phyloP scores from a whole-genome alignment of 1,140 invertebrate genomes.

The Dreissena polymorpha region DNA sequence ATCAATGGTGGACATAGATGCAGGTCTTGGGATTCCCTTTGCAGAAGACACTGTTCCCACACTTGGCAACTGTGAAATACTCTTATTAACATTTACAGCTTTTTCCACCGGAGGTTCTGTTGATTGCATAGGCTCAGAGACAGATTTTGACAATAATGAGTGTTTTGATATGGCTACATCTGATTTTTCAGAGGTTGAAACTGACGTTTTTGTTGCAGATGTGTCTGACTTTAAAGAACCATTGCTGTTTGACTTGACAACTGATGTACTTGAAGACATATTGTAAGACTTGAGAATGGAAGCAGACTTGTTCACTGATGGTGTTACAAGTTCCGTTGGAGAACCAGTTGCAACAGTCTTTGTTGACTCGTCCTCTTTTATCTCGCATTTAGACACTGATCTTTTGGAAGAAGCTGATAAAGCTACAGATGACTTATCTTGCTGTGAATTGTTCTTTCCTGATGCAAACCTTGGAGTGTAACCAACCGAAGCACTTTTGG shows the following conservation, averaged over 20 bases:
- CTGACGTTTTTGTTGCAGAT: slow-evolving; percentile 22
- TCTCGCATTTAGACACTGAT: too few relatives aligned
- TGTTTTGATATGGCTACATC: slow-evolving; percentile 1
- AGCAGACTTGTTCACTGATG: slow-evolving; percentile 17
- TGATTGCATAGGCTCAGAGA: slow-evolving; percentile 29
- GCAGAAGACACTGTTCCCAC: slow-evolving; percentile 42
- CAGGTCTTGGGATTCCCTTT: slow-evolving; percentile 33
- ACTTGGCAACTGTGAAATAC: slow-evolving; percentile 44
- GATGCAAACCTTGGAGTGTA: too few relatives aligned
- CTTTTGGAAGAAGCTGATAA: too few relatives aligned
- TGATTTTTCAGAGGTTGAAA: not conserved
- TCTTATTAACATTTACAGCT: slow-evolving; percentile 29
- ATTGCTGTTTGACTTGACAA: slow-evolving; percentile 21
- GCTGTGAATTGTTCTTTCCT: not conserved
- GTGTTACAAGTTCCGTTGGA: slow-evolving; percentile 29
- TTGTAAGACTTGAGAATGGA: slow-evolving; percentile 54
- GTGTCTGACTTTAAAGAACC: slow-evolving; percentile 27
- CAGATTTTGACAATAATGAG: slow-evolving; percentile 25
- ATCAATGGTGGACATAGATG: slow-evolving; percentile 55
- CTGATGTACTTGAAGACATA: slow-evolving; percentile 25
- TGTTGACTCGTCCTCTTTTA: not conserved
- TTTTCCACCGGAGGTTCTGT: not conserved
- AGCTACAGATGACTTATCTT: not conserved
- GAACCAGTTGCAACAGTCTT: not conserved
- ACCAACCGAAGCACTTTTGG: too few relatives aligned